Conservation (phyloP, 2,797 vertebrate genomes). For the Anniella stebbinsi region DNA sequence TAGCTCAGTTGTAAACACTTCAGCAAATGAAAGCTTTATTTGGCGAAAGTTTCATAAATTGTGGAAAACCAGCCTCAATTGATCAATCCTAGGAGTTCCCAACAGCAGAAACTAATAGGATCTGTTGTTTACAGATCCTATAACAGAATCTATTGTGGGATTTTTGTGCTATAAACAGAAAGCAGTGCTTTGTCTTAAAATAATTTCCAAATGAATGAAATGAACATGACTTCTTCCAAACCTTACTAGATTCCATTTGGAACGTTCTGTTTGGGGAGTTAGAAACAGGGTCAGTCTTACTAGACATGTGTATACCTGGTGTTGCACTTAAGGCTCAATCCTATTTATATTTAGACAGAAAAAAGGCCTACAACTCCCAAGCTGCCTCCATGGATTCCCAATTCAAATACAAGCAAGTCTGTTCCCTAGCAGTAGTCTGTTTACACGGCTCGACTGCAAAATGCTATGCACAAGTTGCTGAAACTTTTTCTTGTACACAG, state of each 20-base stretch:
- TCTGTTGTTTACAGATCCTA: not conserved
- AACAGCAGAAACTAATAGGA: not conserved
- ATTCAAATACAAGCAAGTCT: not conserved
- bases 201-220: not conserved
- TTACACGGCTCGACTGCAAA: too few relatives aligned
- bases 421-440: not conserved
- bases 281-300: not conserved
- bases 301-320: not conserved
- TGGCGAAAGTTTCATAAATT: not conserved
- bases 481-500: too few relatives aligned
- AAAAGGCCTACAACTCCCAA: too few relatives aligned
- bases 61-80: not conserved
- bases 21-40: conserved; percentile 27
- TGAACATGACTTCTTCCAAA: not conserved
- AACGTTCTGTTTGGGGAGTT: too few relatives aligned
- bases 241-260: not conserved
- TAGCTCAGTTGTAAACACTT: conserved; percentile 1
- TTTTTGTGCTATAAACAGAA: conserved; percentile 4
- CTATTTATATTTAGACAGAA: too few relatives aligned
- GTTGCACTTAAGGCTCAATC: not conserved
- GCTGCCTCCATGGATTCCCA: too few relatives aligned
- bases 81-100: not conserved
- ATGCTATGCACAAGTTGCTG: not conserved
- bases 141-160: not conserved
- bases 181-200: not conserved